phyloP scores from a whole-genome alignment of 2,888 invertebrate genomes.

The Oscheius myriophilus region DNA sequence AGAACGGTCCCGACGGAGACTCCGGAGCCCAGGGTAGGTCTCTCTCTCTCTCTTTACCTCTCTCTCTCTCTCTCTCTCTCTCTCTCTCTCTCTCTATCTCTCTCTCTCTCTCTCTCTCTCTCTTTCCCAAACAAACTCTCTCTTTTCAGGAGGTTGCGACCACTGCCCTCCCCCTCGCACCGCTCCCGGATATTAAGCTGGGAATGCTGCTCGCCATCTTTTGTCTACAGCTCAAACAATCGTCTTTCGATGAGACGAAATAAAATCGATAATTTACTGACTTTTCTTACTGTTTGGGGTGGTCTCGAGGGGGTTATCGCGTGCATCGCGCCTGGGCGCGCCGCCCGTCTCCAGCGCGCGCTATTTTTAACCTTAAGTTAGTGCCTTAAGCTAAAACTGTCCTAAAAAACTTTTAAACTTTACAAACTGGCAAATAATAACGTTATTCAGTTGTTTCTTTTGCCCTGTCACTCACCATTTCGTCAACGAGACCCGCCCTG shows the following conservation, averaged over 20 bases:
- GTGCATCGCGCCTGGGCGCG: not conserved
- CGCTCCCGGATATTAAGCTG: slow-evolving; percentile 62
- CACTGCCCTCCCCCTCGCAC: slow-evolving; percentile 65
- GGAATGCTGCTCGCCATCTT: slow-evolving; percentile 11
- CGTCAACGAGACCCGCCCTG: too few relatives aligned
- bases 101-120: too few relatives aligned
- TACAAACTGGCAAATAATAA: too few relatives aligned
- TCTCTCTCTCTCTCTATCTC: too few relatives aligned
- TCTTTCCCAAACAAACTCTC: not conserved
- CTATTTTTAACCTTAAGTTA: too few relatives aligned
- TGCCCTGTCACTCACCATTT: too few relatives aligned
- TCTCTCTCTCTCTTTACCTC: not conserved
- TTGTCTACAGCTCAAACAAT: slow-evolving; percentile 16
- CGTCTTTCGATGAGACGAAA: slow-evolving; percentile 20
- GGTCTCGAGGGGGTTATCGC: slow-evolving; percentile 10
- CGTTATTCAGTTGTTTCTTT: too few relatives aligned
- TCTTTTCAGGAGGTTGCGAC: slow-evolving; percentile 55
- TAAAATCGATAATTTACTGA: slow-evolving; percentile 19
- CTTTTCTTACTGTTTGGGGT: slow-evolving; percentile 1
- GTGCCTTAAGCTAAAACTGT: too few relatives aligned
- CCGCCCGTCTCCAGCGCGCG: not conserved
- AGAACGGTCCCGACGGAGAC: slow-evolving; percentile 40
- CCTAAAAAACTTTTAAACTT: slow-evolving; percentile 14
- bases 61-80: too few relatives aligned
- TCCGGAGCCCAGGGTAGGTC: slow-evolving; percentile 45